Base-by-base conservation (phyloP, 2,113 vertebrate species). In the Columba janthina region DNA sequence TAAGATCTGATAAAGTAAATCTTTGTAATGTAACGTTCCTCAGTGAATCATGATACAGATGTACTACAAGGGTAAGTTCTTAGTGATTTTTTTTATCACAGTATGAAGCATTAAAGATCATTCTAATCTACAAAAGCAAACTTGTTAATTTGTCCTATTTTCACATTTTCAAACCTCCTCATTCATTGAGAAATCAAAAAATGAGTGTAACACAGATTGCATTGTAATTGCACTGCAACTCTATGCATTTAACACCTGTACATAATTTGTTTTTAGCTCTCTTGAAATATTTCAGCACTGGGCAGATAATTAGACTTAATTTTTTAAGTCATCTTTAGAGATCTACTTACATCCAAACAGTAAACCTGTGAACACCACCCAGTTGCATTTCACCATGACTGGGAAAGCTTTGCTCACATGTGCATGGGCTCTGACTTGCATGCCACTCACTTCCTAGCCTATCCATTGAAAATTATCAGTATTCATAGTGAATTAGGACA, bases 1-100 rank as follows among this genome's bases (percentile, higher is more conserved):
- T 83, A 93, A 86, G 61, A 75, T 92, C 21, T 93, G 62, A 85
- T 92, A 71, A 62, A 77, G 50, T 75, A 94, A 28, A 94, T 76
- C 31, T 34, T 51, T 67, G 19, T 32, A 88, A 69, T 36, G 4
- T 46, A 83, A 72, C 69, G 18, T 28, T 66, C 31, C 77, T 62
- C 21, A 29, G 28, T 79, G 85, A 95, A 77, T 44, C 48, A 73
- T 69, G 42, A 48, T 74, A 85, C 11, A 74, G 48, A 60, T 26
- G 25, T 62, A 65, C 5, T 60, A 32, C 21, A 87, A 18, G 10
- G 15, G 10, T 17, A 56, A 80, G 15, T 17, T 70, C 4, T 61
- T 46, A 51, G 17, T 12, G 42, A 34, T 60, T 54, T 17, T 90
- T 64, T 29, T 46, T 93, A 7, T 42, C 0, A 2, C 28, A 57